Conservation (phyloP, 2,888 invertebrate species). For the Mellilla xanthometata region DNA sequence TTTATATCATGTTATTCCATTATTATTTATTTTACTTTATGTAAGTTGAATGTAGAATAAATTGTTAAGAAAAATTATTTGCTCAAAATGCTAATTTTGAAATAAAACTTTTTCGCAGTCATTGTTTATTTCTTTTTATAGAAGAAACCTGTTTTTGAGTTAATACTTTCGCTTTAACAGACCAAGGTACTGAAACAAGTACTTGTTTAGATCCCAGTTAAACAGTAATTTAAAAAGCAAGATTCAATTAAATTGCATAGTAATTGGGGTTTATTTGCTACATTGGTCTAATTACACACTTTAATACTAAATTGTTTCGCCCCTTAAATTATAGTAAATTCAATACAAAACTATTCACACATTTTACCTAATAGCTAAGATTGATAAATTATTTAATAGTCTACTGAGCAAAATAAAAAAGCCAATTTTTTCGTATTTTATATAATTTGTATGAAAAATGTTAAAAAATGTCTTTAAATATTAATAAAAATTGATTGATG, state of each 20-base stretch:
- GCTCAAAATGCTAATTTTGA: slow-evolving; percentile 74
- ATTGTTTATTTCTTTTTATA: slow-evolving; percentile 8
- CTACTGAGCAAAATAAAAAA: slow-evolving; percentile 35
- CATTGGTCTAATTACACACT: too few relatives aligned
- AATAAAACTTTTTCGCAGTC: slow-evolving; percentile 56
- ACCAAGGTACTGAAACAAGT: too few relatives aligned
- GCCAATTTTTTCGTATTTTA: slow-evolving; percentile 60
- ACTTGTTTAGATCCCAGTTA: too few relatives aligned
- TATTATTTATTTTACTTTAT: slow-evolving; percentile 66
- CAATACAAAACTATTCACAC: too few relatives aligned
- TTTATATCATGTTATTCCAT: slow-evolving; percentile 80
- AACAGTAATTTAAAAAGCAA: too few relatives aligned
- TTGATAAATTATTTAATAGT: neutral
- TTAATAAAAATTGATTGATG: slow-evolving; percentile 60
- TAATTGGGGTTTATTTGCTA: too few relatives aligned
- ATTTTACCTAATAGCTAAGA: neutral
- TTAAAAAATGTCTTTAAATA: slow-evolving; percentile 75
- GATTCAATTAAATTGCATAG: too few relatives aligned
- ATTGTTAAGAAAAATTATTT: slow-evolving; percentile 73
- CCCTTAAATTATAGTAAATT: too few relatives aligned
- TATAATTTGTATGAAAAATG: slow-evolving; percentile 77
- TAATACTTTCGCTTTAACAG: too few relatives aligned
- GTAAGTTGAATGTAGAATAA: slow-evolving; percentile 70
- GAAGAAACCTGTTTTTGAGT: too few relatives aligned
- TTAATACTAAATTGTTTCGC: too few relatives aligned